Evolutionary conservation across 1,140 invertebrate species (phyloP), one percentile per base, ranked within the genome.

Genomic region (Adelges cooleyi): DNA sequence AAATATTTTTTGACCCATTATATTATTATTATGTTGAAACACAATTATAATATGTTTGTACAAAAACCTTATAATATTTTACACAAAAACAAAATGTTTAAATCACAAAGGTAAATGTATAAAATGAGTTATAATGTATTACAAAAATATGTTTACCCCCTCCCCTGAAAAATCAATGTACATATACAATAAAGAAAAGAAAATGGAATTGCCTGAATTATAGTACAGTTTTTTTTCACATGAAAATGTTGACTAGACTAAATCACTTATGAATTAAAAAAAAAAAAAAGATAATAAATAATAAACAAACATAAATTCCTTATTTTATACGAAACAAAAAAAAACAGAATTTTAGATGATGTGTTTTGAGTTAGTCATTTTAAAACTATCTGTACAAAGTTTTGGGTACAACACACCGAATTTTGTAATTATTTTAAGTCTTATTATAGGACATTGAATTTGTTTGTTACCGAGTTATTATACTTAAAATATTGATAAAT

Each of bases 231-330:
- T 48, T 42, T 48, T 18, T 48, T 48, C 4, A 56, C 27, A 59
- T 44, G 20, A 54, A 20, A 27, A 46, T 29, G 23, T 46, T 62
- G 56, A 62, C 56, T 62, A 62, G 56, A 62, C 56, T 62, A 62
- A 62, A 48, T 48, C 17, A 33, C 42, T 62, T 59, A 59, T 18
- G 22, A 56, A 56, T 40, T 56, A 56, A 56, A 59, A 42, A 20
- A 17, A 25, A 5, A 15, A 25, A n/a, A 50, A 15, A 51, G 27
- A 25, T 23, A 25, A 23, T 15, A 25, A 54, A 54, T 54, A 36
- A 40, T n/a, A n/a, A n/a, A n/a, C n/a, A n/a, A n/a, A n/a, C n/a
- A n/a, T n/a, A n/a, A n/a, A n/a, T n/a, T n/a, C n/a, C n/a, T n/a
- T n/a, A n/a, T n/a, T n/a, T n/a, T n/a, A n/a, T n/a, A n/a, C n/a